Percentiles rank a stretch among this genome's conserved stretches.
Evolutionary conservation across 2,113 vertebrate species (phyloP).

Genomic region (Ranitomeya imitator): DNA sequence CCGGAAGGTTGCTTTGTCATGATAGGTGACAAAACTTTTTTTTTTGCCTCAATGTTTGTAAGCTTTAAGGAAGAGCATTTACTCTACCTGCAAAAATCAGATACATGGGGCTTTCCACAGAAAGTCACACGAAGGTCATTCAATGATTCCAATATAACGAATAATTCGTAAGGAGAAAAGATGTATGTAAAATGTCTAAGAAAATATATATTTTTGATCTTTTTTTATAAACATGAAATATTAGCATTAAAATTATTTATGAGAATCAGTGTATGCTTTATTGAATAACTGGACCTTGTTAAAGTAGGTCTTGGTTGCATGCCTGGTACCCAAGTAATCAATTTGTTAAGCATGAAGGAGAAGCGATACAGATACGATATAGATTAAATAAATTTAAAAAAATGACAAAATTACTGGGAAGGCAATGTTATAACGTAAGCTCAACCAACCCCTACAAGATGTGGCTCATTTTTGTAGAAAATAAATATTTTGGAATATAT

Average conservation of each 20-base stretch:
- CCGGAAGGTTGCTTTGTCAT: not conserved
- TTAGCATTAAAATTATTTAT: slow-evolving; percentile 35
- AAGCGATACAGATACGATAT: not conserved
- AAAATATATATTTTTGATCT: slow-evolving; percentile 37
- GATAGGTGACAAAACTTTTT: not conserved
- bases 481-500: slow-evolving; percentile 16
- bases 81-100: not conserved
- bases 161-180: slow-evolving; percentile 1
- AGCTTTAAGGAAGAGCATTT: not conserved
- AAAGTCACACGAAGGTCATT: not conserved
- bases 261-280: slow-evolving; percentile 33
- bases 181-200: slow-evolving; percentile 42
- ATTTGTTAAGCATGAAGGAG: slow-evolving; percentile 40
- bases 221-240: slow-evolving; percentile 35
- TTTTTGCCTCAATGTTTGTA: not conserved
- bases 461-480: slow-evolving; percentile 15
- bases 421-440: not conserved
- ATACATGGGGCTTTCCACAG: not conserved
- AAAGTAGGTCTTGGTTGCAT: slow-evolving; percentile 26
- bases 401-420: not conserved
- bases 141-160: not conserved
- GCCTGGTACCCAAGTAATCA: slow-evolving; percentile 9
- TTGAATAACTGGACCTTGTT: slow-evolving; percentile 15
- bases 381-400: too few species aligned
- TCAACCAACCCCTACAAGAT: not conserved